Evolutionary conservation across 2,888 invertebrate species (phyloP), one percentile per base, ranked within the genome.

Genomic region (Amiota minor): DNA sequence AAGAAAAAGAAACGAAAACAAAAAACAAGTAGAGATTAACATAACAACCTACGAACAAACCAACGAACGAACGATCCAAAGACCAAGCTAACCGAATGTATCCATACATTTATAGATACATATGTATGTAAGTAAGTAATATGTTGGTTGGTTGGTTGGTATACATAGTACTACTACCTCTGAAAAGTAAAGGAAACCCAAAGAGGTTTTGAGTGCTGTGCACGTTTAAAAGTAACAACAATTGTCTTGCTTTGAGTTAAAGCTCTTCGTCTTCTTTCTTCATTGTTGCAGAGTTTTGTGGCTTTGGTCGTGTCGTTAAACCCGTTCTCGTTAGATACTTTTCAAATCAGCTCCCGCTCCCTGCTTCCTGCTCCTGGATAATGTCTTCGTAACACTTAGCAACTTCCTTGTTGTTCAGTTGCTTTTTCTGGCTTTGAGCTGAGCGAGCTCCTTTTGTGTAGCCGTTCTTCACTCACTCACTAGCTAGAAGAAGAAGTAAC

Each of bases 1-100:
- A 74, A 72, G 72, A 62, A 59, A 71, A 70, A 67, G 69, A 76
- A 71, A 75, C 72, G 53, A 75, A 76, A 70, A 72, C 68, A 72
- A 72, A 73, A 70, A 73, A 75, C 75, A 74, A 74, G 76, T 70
- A 75, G 75, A 77, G 78, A 84, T 82, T 85, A 82, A 81, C 86
- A 83, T 85, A 82, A 82, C 81, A 77, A 78, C 76, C 62, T 62
- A 62, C 62, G 62, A 62, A 62, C 35, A 20, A 59, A 11, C 59
- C 20, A 61, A 61, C 2, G 11, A 4, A 35, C 35, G 1, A 62
- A 62, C 62, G 62, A 62, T 35, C 35, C 62, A 8, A 62, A n/a
- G 14, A 45, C 35, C 45, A n/a, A 70, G 35, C 35, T 35, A 35
- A 35, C 35, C 35, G 6, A 35, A 35, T 35, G 35, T 35, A 35